Percentiles rank a stretch among this genome's conserved stretches.
Conservation (phyloP, 2,113 vertebrate genomes). For the Galemys pyrenaicus region DNA sequence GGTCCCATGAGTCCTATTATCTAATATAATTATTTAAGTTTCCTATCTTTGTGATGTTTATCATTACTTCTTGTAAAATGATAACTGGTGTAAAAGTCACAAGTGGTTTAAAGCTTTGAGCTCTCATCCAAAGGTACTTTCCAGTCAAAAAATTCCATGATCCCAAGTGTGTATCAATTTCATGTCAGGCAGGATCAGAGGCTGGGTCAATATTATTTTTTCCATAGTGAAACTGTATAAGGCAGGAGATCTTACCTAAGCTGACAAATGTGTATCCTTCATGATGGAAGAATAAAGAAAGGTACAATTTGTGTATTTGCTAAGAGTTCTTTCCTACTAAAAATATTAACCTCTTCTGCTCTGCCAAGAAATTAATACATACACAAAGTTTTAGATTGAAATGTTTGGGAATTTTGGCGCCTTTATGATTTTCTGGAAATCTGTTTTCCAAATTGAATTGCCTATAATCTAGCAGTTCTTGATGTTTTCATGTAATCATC, state of each 20-base stretch:
- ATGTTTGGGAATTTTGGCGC: not conserved
- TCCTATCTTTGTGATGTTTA: not conserved
- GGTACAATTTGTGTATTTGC: conserved; percentile 38
- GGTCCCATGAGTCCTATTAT: not conserved
- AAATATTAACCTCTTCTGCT: conserved; percentile 21
- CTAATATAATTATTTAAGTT: conserved; percentile 22
- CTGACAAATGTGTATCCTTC: conserved; percentile 60
- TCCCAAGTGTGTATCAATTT: conserved; percentile 47
- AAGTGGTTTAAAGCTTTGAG: conserved; percentile 36
- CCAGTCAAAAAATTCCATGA: conserved; percentile 59
- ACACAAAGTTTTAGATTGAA: too few relatives aligned
- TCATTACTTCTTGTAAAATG: conserved; percentile 17
- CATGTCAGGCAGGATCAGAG: conserved; percentile 55
- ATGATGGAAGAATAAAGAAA: conserved; percentile 72
- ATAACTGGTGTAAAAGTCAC: not conserved
- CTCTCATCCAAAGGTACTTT: conserved; percentile 59
- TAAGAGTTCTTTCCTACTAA: conserved; percentile 49
- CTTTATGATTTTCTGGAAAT: not conserved
- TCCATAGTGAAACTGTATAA: conserved; percentile 58
- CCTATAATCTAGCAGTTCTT: not conserved
- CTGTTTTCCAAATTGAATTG: conserved; percentile 6
- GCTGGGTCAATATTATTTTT: conserved; percentile 78
- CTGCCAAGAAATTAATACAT: too few relatives aligned
- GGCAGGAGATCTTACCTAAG: conserved; percentile 50
- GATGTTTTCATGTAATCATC: conserved; percentile 1